These are phyloP conservation scores for Eira barbara DNA, from an alignment of 2,113 vertebrate genomes.

Conservation along the genomic window DNA sequence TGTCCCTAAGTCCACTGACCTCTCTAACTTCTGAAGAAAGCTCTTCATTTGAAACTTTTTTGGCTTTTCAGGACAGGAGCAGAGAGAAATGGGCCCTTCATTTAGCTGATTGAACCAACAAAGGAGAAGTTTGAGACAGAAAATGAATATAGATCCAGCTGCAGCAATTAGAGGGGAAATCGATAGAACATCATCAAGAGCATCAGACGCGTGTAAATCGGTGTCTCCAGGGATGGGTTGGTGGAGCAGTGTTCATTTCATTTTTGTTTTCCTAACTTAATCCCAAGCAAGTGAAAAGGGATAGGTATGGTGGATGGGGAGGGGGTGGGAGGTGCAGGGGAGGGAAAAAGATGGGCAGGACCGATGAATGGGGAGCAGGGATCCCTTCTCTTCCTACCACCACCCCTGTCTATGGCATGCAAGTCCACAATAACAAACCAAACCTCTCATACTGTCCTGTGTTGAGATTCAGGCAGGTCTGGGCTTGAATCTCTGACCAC, in stretches of 20 bases:
- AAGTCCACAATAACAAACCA: not conserved
- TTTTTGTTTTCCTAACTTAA: constrained; percentile 68
- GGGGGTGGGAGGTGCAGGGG: no score
- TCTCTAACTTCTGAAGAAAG: constrained; percentile 48
- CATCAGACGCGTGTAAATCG: constrained; percentile 38
- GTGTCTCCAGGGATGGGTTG: constrained; percentile 47
- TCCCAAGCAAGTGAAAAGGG: constrained; percentile 36
- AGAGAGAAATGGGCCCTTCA: constrained; percentile 71
- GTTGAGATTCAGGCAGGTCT: not conserved
- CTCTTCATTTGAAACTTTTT: constrained; percentile 67
- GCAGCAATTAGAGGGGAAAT: constrained; percentile 76
- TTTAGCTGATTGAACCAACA: constrained; percentile 74
- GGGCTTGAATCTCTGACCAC: not conserved
- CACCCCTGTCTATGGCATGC: accelerated
- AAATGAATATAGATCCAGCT: constrained; percentile 79
- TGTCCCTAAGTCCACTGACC: not conserved
- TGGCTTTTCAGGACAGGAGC: constrained; percentile 48
- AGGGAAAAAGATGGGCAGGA: not conserved
- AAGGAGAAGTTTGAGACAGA: constrained; percentile 75
- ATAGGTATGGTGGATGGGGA: not conserved
- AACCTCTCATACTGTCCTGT: not conserved
- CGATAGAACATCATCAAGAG: constrained; percentile 69
- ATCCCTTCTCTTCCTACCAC: not conserved
- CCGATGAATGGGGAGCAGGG: not conserved
- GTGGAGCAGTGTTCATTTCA: constrained; percentile 55